These are phyloP conservation scores for Plagodis dolabraria DNA, from an alignment of 2,888 invertebrate genomes.

Conservation along the genomic window DNA sequence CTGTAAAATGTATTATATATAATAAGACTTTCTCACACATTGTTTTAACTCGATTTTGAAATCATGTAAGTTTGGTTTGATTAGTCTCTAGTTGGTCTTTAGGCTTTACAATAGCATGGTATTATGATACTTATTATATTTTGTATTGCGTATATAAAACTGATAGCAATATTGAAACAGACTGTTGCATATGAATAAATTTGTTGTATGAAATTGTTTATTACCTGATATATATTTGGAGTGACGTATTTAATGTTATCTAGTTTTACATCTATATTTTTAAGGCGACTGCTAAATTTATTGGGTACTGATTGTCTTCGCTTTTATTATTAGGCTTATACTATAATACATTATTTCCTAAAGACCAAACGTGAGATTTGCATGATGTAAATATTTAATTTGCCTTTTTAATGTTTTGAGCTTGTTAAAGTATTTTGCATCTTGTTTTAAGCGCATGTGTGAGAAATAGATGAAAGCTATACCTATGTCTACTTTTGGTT, in stretches of 20 bases:
- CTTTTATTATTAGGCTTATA: constrained; percentile 50
- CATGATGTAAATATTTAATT: constrained; percentile 71
- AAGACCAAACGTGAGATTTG: constrained; percentile 84
- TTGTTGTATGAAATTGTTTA: constrained; percentile 41
- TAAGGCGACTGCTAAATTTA: constrained; percentile 82
- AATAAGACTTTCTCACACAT: constrained; percentile 71
- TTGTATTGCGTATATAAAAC: constrained; percentile 4
- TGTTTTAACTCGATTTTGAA: constrained; percentile 47
- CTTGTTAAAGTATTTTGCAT: constrained; percentile 70
- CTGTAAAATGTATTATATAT: constrained; percentile 42
- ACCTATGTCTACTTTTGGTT: constrained; percentile 55
- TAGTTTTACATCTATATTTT: constrained; percentile 59
- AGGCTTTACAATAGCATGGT: constrained; percentile 67
- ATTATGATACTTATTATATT: constrained; percentile 6
- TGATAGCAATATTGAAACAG: neutral
- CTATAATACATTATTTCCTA: constrained; percentile 72
- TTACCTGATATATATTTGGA: constrained; percentile 52
- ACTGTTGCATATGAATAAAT: constrained; percentile 18
- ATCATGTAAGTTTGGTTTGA: constrained; percentile 41
- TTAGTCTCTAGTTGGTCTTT: constrained; percentile 80
- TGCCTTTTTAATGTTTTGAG: constrained; percentile 68
- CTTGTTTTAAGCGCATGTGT: constrained; percentile 79
- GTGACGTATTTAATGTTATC: constrained; percentile 64
- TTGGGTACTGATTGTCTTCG: constrained; percentile 77
- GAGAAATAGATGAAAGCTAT: constrained; percentile 71